phyloP scores from a whole-genome alignment of 2,797 vertebrate genomes.

The Hyperoplus immaculatus region DNA sequence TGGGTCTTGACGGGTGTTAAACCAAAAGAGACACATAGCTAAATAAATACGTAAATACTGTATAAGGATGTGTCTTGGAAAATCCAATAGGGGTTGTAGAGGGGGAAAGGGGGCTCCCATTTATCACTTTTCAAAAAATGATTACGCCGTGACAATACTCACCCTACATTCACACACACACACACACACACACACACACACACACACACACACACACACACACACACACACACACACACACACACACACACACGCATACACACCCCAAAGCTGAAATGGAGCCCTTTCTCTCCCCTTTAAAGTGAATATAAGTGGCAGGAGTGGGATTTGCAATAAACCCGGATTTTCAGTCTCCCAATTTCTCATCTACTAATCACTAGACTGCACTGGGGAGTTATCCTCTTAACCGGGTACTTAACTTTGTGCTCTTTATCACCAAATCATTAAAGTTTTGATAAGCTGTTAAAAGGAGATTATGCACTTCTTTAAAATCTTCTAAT shows the following conservation, averaged over 20 bases:
- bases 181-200: too few species aligned
- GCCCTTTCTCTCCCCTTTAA: slow-evolving; percentile 78
- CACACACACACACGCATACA: too few species aligned
- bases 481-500: slow-evolving; percentile 88
- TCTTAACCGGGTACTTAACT: slow-evolving; percentile 91
- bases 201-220: too few species aligned
- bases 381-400: slow-evolving; percentile 89
- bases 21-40: slow-evolving; percentile 60
- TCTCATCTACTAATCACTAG: slow-evolving; percentile 90
- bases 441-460: slow-evolving; percentile 92
- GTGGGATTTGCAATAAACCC: slow-evolving; percentile 83
- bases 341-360: slow-evolving; percentile 86
- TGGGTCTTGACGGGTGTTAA: slow-evolving; percentile 77
- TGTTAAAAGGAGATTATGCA: slow-evolving; percentile 89
- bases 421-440: slow-evolving; percentile 90
- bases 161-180: too few species aligned
- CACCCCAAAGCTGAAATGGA: slow-evolving; percentile 78
- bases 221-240: too few species aligned
- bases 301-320: slow-evolving; percentile 87
- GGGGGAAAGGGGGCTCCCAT: slow-evolving; percentile 70
- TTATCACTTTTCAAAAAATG: slow-evolving; percentile 82
- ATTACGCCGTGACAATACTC: slow-evolving; percentile 83
- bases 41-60: slow-evolving; percentile 78
- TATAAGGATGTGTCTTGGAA: slow-evolving; percentile 71
- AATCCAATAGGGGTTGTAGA: slow-evolving; percentile 48